A percentile compares a stretch with the other conserved stretches of the same genome.
These are phyloP conservation scores for Vulpes vulpes DNA, from an alignment of 2,113 vertebrate species.

Conservation along the genomic window DNA sequence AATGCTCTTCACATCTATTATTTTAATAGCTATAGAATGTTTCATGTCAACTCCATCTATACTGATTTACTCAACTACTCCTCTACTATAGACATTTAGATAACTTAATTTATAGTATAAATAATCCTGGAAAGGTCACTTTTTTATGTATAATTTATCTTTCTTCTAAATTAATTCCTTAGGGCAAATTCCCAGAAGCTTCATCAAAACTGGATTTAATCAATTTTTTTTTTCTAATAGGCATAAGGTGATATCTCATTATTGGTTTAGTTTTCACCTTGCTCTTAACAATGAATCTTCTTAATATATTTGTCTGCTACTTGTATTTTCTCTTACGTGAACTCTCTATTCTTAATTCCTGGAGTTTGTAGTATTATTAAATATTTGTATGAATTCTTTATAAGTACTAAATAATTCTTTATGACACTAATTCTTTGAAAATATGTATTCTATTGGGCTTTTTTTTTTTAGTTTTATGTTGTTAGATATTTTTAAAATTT, in stretches of 20 bases:
- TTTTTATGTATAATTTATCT: conserved; percentile 39
- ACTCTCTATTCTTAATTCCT: conserved; percentile 7
- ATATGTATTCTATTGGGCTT: not conserved
- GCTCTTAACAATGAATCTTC: conserved; percentile 5
- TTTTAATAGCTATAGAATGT: conserved; percentile 54
- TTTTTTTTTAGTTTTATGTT: conserved; percentile 14
- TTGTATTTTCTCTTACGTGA: conserved; percentile 42
- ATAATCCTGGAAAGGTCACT: conserved; percentile 30
- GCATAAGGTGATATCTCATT: not conserved
- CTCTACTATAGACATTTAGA: not conserved
- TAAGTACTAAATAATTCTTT: conserved; percentile 4
- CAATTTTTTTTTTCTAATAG: conserved; percentile 3
- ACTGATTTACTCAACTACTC: conserved; percentile 20
- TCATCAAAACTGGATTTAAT: conserved; percentile 49
- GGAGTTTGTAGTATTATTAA: conserved; percentile 31
- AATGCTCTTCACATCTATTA: conserved; percentile 22
- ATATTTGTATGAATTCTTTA: conserved; percentile 42
- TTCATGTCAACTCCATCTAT: conserved; percentile 22
- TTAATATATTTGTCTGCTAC: conserved; percentile 13
- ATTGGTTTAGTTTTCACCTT: conserved; percentile 10
- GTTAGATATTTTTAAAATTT: not conserved
- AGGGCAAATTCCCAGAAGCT: conserved; percentile 37
- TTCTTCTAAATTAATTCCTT: conserved; percentile 57
- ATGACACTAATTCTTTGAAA: conserved; percentile 37
- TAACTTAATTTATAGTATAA: conserved; percentile 57